Evolutionary conservation across 2,797 vertebrate species (phyloP).

Genomic region (Hippocampus kuda): DNA sequence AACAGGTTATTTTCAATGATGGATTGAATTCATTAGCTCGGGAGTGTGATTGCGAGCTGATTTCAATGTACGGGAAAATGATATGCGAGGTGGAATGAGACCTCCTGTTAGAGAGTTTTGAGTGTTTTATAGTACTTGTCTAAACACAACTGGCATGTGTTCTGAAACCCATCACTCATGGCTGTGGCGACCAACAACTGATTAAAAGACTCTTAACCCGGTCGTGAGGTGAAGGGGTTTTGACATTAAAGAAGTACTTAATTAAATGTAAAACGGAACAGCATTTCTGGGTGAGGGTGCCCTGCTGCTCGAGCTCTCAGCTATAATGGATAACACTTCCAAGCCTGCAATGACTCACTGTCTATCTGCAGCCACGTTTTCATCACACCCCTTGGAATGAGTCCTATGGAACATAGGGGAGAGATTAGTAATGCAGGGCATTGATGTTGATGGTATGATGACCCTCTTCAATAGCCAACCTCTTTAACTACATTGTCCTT

Average conservation of each 20-base stretch:
- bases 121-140: constrained; percentile 16
- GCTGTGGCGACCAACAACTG: constrained; percentile 32
- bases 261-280: constrained; percentile 70
- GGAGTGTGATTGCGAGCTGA: constrained; percentile 12
- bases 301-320: constrained; percentile 36
- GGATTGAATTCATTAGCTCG: constrained; percentile 31
- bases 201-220: constrained; percentile 60
- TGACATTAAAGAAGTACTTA: constrained; percentile 46
- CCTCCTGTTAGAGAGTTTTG: constrained; percentile 7
- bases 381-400: constrained; percentile 56
- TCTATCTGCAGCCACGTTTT: constrained; percentile 56
- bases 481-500: constrained; percentile 11
- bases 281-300: constrained; percentile 44
- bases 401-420: constrained; percentile 15
- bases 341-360: constrained; percentile 66
- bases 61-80: constrained; percentile 25
- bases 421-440: constrained; percentile 17
- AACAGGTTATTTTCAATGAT: constrained; percentile 39
- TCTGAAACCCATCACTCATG: constrained; percentile 23
- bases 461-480: constrained; percentile 22
- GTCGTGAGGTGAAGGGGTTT: constrained; percentile 32
- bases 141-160: background rate
- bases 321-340: constrained; percentile 64
- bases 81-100: constrained; percentile 6
- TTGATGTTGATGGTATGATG: constrained; percentile 38